Conservation (phyloP, 2,113 vertebrate genomes). For the Corythornis cristatus region DNA sequence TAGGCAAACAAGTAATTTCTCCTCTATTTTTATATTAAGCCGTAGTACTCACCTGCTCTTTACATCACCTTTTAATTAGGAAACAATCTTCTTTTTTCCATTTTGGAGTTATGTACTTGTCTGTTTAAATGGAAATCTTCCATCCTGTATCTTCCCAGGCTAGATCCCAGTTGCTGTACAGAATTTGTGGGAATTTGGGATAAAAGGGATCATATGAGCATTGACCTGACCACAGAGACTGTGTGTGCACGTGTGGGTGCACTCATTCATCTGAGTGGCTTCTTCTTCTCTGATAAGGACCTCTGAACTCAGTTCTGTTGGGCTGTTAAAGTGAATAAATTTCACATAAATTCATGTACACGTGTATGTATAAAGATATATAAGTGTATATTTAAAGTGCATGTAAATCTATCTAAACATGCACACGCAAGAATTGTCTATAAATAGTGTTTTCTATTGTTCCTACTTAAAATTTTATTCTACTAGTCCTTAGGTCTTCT, state of each 20-base stretch:
- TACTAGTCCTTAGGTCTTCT: not conserved
- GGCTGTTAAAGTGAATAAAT: not conserved
- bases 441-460: not conserved
- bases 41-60: not conserved
- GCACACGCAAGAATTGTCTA: not conserved
- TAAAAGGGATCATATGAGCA: not conserved
- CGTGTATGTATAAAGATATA: not conserved
- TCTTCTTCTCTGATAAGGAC: not conserved
- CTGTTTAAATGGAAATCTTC: not conserved
- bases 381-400: not conserved
- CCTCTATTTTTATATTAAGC: slow-evolving; percentile 1
- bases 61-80: not conserved
- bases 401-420: not conserved
- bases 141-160: not conserved
- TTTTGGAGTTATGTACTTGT: not conserved
- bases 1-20: slow-evolving; percentile 12
- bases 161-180: not conserved
- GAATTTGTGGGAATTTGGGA: not conserved
- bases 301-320: not conserved
- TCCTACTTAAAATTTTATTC: not conserved
- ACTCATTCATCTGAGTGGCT: not conserved
- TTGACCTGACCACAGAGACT: not conserved
- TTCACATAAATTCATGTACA: not conserved
- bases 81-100: not conserved
- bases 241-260: rapidly evolving